Evolutionary conservation across 2,888 invertebrate genomes (phyloP), one percentile per base, ranked within the genome.

Genomic region (Hylaea fasciaria): DNA sequence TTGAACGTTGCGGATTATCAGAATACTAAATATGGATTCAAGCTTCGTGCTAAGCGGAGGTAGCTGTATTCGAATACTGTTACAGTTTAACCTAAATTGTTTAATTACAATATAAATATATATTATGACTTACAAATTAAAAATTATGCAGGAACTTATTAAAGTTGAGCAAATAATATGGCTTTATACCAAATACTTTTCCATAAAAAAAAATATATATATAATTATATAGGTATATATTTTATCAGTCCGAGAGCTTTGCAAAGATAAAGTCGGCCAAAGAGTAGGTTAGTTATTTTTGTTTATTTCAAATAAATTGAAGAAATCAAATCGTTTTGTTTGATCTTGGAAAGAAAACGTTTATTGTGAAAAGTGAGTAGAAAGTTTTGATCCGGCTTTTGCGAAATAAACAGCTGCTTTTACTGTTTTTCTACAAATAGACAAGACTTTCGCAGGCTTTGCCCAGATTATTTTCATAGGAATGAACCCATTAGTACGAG

Each of bases 281-380:
- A 35, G 43, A 43, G 57, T 50, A 45, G 22, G 40, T 45, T 39
- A 57, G 35, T 50, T 57, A 46, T 45, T 56, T 37, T n/a, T n/a
- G n/a, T 56, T 48, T 35, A 47, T 49, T 44, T 49, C 49, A 43
- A 39, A 11, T 35, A 22, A 50, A 22, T 22, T 22, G 45, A 50
- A 44, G 46, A 40, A 50, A 17, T 49, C 35, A 14, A 17, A 57
- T 50, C 46, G 50, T 40, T 57, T 57, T 51, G 57, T 51, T 49
- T 44, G 37, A 57, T 46, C 50, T 46, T 46, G 13, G 51, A 45
- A 57, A 51, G 50, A 46, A 57, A 45, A 57, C 45, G 39, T 45
- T 57, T 50, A 40, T 57, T 50, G 45, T 51, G 29, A 50, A 45
- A 47, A 10, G 10, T 39, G 49, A 44, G 48, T 56, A 40, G 35